These are phyloP conservation scores for Garrulus glandarius DNA, from an alignment of 2,797 vertebrate genomes.

Conservation along the genomic window DNA sequence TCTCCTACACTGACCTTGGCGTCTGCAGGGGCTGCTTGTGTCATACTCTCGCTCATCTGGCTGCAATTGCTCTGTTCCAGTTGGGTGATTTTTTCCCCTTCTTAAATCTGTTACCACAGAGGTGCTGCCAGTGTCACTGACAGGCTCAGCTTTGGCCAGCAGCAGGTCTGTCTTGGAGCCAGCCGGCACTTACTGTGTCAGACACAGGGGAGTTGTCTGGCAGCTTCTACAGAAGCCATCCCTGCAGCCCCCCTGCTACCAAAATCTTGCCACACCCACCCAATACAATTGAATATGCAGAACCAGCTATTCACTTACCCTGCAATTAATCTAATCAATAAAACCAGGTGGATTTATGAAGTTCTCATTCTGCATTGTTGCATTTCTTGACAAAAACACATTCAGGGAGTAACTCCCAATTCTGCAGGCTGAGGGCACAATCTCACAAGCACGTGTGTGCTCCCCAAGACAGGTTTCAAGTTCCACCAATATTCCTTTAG, in stretches of 20 bases:
- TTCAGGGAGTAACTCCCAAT: not conserved
- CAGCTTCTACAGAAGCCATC: not conserved
- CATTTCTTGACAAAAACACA: not conserved
- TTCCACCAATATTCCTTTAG: not conserved
- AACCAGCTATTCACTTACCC: not conserved
- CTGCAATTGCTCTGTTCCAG: not conserved
- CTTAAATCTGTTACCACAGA: not conserved
- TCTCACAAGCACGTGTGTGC: fast-evolving
- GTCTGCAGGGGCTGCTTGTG: not conserved
- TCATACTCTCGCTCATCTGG: not conserved
- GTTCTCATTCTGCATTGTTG: not conserved
- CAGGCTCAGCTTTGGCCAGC: not conserved
- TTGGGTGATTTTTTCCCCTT: fast-evolving
- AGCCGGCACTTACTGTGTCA: not conserved
- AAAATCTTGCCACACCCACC: not conserved
- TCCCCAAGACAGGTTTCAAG: not conserved
- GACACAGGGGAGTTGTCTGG: not conserved
- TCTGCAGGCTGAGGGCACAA: not conserved
- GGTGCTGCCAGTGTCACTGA: not conserved
- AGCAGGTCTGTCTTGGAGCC: not conserved
- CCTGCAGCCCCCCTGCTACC: fast-evolving
- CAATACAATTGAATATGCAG: not conserved
- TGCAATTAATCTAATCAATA: not conserved
- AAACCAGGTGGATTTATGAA: not conserved
- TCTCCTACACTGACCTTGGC: not conserved